phyloP scores from a whole-genome alignment of 2,888 invertebrate species.

The Cantharis flavilabris region DNA sequence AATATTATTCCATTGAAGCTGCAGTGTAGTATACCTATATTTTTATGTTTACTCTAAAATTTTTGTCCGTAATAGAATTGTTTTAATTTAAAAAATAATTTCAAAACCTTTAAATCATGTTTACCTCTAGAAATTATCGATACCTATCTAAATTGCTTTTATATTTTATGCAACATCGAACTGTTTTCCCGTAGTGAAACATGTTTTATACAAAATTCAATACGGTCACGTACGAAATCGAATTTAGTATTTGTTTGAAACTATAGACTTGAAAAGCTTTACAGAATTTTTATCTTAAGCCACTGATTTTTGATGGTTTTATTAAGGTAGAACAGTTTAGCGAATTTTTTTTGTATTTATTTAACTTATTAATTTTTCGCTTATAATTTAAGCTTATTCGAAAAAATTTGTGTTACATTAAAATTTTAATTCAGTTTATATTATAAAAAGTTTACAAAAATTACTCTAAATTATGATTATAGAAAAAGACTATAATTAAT shows the following conservation, averaged over 20 bases:
- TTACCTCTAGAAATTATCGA: conserved; percentile 16
- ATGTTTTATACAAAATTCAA: conserved; percentile 19
- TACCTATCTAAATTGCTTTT: conserved; percentile 27
- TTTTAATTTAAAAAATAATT: neutral
- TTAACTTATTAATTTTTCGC: neutral
- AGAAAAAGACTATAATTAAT: neutral
- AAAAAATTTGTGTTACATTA: neutral
- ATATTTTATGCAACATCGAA: conserved; percentile 28
- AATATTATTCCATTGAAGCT: neutral
- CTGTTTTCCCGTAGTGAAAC: conserved; percentile 4
- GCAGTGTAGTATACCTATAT: neutral
- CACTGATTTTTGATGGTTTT: neutral
- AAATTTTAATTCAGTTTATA: neutral
- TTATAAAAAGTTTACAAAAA: no score
- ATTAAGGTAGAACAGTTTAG: neutral
- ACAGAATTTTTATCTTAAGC: neutral
- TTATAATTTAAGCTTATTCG: neutral
- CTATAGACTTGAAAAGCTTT: neutral
- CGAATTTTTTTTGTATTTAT: neutral
- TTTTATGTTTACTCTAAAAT: neutral
- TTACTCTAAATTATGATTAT: neutral
- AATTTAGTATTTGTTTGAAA: conserved; percentile 26
- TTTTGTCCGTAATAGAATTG: neutral
- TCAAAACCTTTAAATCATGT: neutral
- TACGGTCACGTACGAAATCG: conserved; percentile 22